These are phyloP conservation scores for Fregetta grallaria DNA, from an alignment of 2,113 vertebrate genomes.

Conservation along the genomic window DNA sequence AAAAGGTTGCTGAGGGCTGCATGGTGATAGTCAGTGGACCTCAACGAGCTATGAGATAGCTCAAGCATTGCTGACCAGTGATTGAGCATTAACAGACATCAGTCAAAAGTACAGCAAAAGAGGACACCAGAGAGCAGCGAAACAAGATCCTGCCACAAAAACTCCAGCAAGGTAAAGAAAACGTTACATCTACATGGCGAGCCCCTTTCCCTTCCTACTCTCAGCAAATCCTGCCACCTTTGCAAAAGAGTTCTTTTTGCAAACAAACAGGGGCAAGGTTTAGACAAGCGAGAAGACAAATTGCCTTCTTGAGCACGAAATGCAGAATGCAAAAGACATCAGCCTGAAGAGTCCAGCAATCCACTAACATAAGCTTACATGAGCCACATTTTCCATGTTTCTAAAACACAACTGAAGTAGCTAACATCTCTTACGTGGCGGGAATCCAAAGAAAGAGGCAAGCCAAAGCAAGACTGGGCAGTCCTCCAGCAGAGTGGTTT, in stretches of 20 bases:
- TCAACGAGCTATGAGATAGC: neutral
- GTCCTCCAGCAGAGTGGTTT: conserved; percentile 62
- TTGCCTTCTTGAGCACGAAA: neutral
- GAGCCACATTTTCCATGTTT: conserved; percentile 71
- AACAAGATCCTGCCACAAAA: neutral
- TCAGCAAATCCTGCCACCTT: neutral
- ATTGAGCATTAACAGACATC: neutral
- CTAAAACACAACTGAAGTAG: conserved; percentile 42
- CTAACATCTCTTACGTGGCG: conserved; percentile 46
- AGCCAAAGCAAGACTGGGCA: conserved; percentile 65
- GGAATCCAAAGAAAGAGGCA: conserved; percentile 41
- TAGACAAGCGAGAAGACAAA: neutral
- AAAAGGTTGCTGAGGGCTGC: neutral
- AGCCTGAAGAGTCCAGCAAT: conserved; percentile 22
- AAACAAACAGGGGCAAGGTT: neutral
- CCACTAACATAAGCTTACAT: conserved; percentile 20
- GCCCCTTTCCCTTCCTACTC: neutral
- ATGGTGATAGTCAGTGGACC: neutral
- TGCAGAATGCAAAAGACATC: neutral
- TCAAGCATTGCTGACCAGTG: neutral
- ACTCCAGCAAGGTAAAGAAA: neutral
- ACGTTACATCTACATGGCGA: neutral
- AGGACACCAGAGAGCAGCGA: neutral
- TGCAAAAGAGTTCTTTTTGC: neutral
- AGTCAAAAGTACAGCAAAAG: neutral